Evolutionary conservation across 2,888 invertebrate species (phyloP), one percentile per base, ranked within the genome.

Genomic region (Dinocampus coccinellae): DNA sequence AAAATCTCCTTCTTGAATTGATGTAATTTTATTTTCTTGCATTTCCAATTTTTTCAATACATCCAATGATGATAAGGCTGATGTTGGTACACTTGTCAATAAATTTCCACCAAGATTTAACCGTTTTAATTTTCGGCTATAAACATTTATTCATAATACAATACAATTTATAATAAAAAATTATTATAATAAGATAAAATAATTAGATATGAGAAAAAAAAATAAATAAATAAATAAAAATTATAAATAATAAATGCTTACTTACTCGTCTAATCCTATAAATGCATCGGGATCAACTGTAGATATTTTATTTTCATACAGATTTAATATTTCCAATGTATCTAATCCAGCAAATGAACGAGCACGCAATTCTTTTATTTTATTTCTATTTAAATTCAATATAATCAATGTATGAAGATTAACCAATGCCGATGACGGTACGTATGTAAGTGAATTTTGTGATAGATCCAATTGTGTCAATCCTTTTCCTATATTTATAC

Each of bases 391-490:
- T 89, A 97, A 91, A 88, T 96, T 97, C 74, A 97, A 90, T 78
- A 96, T 95, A 76, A 96, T 91, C 75, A 97, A 90, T 82, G 94
- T 94, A 87, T 94, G 94, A 64, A 96, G 91, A 85, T 93, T 94
- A 77, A 92, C 92, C 82, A 95, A 91, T 1, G 96, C 95, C 26
- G 91, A 89, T 1, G 95, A 94, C 26, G 97, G 96, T 60, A 97
- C 95, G 57, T 91, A 90, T 75, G 91, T 92, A 82, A 97, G 89
- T 79, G 93, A 93, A 89, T 97, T 97, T 83, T 95, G 93, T 0
- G 96, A 96, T 58, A 97, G 92, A 85, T 97, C 97, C 83, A 97
- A 89, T 84, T 96, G 95, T 22, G 96, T 96, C 81, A 97, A 89
- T 85, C 93, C 94, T 88, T 94, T 94, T 77, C 95, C 95, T 95